Evolutionary conservation across 2,888 invertebrate species (phyloP).

Genomic region (Hemaris fuciformis): DNA sequence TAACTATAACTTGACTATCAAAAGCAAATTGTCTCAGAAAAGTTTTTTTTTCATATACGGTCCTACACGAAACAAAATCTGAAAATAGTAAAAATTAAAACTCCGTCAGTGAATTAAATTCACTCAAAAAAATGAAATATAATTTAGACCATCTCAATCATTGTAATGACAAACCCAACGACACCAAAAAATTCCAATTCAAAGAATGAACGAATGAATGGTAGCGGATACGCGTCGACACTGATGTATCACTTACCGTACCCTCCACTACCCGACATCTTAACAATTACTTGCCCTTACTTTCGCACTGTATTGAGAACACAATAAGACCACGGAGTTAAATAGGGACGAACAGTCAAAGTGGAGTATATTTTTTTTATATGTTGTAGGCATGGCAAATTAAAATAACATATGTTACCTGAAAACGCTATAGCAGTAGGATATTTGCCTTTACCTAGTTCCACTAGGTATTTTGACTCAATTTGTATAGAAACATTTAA

Average conservation of each 20-base stretch:
- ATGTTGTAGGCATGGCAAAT: not conserved
- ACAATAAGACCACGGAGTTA: constrained; percentile 40
- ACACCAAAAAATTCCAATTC: not conserved
- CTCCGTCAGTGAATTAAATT: no score
- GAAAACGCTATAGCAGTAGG: no score
- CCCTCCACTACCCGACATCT: constrained; percentile 59
- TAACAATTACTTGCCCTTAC: constrained; percentile 72
- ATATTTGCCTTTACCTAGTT: no score
- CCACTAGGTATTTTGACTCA: no score
- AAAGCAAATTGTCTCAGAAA: no score
- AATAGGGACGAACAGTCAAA: constrained; percentile 29
- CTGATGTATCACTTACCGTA: constrained; percentile 68
- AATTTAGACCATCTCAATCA: not conserved
- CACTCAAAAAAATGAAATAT: not conserved
- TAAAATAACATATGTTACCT: no score
- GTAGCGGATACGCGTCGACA: constrained; percentile 55
- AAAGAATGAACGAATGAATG: not conserved
- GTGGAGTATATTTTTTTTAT: not conserved
- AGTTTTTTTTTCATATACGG: no score
- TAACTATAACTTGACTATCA: no score
- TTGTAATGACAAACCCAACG: not conserved
- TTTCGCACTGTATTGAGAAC: constrained; percentile 67
- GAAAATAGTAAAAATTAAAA: no score
- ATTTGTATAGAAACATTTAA: no score
- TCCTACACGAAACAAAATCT: no score